Evolutionary conservation across 2,888 invertebrate species (phyloP), one percentile per base, ranked within the genome.

Genomic region (Cantharis nigra): DNA sequence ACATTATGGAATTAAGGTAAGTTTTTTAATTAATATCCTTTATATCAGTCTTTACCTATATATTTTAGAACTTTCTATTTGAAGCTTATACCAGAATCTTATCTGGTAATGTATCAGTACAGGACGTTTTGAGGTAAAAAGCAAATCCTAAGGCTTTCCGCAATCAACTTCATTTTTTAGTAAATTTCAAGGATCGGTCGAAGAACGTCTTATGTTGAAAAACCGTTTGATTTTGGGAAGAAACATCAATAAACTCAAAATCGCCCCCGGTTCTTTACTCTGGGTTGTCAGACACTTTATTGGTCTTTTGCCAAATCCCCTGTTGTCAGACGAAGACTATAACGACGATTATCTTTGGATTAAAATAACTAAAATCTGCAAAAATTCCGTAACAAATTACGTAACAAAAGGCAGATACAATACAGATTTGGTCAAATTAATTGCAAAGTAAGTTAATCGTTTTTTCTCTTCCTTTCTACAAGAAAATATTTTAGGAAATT

Each of bases 251-350:
- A 49, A 75, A 69, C 10, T 73, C 5, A 70, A 74, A 49, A 69
- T 77, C 65, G 18, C 79, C 2, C 79, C 80, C 10, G 80, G 80
- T 23, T 75, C 79, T 9, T 71, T 80, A 0, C 14, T 83, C 1
- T 81, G 80, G 79, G 74, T 80, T 16, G 67, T 83, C 13, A 72
- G 81, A 16, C 80, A 83, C 67, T 84, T 82, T 75, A 65, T 83
- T 23, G 82, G 81, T 3, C 78, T 81, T 20, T 65, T 84, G 3
- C 83, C 83, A 3, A 49, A 77, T 18, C 81, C 82, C 18, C 63
- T 83, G 30, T 49, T 83, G 23, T 79, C 83, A 3, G 76, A 76
- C 30, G 76, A 80, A 49, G 78, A 74, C 1, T 69, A 82, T 23
- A 75, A 74, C 13, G 13, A 75, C 20, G 69, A 76, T 23, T 83